Evolutionary conservation across 2,797 vertebrate genomes (phyloP), one percentile per base, ranked within the genome.

Genomic region (Discoglossus pictus): DNA sequence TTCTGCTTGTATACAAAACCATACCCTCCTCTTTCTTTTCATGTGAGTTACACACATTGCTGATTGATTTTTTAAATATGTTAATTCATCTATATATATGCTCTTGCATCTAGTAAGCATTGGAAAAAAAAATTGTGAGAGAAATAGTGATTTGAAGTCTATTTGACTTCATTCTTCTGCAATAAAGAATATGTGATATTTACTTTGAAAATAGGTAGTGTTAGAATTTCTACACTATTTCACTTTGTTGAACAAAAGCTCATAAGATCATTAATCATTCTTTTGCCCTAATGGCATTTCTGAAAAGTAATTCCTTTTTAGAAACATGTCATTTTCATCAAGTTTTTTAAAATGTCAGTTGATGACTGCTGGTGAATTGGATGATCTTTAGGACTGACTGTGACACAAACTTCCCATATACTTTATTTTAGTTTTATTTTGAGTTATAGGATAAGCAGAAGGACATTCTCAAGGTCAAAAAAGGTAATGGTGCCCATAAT

Each of bases 201-300:
- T 50, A 56, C 56, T 39, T 42, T 63, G 2, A 62, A 39, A 48
- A 31, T 48, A 56, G 67, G 36, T 50, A 63, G 18, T 24, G 56
- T 53, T 55, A 62, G 1, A 18, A 48, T 56, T 70, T 18, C 24
- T 34, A 62, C 34, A 55, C 31, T 21, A 38, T 63, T 62, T 55
- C 7, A 31, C 23, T 63, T 18, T 63, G 27, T 38, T 46, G 40
- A 13, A 23, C n/a, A 18, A 39, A 13, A 61, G 20, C 31, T 61
- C 18, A 23, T 23, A 48, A n/a, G 59, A 56, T 62, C 59, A 70
- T 70, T 62, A 62, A 70, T 70, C 59, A 70, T 63, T 62, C 17
- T 46, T 69, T 56, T 70, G 59, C 17, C 67, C 67, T 70, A 62
- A 63, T 48, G 51, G 56, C 67, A 70, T 70, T 70, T 70, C 13